These are phyloP conservation scores for Heliothis peltigera DNA, from an alignment of 2,888 invertebrate genomes.

Conservation along the genomic window DNA sequence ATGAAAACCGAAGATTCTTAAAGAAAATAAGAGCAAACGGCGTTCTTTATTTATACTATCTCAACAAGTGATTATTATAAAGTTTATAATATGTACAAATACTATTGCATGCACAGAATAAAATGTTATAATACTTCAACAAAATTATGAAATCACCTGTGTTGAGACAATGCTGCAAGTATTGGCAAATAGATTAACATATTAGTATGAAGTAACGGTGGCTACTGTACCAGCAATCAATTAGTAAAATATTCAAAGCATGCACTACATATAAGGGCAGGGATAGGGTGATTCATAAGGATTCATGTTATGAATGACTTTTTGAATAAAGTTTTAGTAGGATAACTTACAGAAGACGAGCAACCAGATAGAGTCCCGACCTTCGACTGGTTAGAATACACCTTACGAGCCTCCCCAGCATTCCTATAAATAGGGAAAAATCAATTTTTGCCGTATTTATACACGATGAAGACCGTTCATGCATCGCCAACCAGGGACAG, in stretches of 20 bases:
- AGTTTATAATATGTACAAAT: not conserved
- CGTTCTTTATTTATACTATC: not conserved
- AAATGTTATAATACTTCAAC: not conserved
- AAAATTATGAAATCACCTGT: constrained; percentile 14
- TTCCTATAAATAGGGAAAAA: constrained; percentile 89
- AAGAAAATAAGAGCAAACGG: not conserved
- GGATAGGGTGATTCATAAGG: constrained; percentile 62
- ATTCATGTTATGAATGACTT: constrained; percentile 25
- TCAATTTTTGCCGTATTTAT: constrained; percentile 83
- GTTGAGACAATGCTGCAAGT: constrained; percentile 10
- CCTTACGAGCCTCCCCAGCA: constrained; percentile 88
- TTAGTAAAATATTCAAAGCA: constrained; percentile 62
- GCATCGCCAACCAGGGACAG: constrained; percentile 80
- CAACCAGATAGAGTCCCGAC: constrained; percentile 92
- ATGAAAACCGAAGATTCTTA: not conserved
- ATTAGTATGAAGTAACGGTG: constrained; percentile 45
- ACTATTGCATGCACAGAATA: constrained; percentile 7
- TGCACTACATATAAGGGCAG: constrained; percentile 59
- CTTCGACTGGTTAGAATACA: constrained; percentile 90
- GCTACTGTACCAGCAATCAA: constrained; percentile 44
- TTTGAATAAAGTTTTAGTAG: constrained; percentile 48
- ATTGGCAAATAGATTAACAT: constrained; percentile 26
- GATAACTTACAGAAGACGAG: constrained; percentile 92
- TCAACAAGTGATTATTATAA: too few relatives aligned
- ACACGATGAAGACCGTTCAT: constrained; percentile 76